Base-by-base conservation (phyloP, 2,888 invertebrate genomes). In the Oscheius sp. region DNA sequence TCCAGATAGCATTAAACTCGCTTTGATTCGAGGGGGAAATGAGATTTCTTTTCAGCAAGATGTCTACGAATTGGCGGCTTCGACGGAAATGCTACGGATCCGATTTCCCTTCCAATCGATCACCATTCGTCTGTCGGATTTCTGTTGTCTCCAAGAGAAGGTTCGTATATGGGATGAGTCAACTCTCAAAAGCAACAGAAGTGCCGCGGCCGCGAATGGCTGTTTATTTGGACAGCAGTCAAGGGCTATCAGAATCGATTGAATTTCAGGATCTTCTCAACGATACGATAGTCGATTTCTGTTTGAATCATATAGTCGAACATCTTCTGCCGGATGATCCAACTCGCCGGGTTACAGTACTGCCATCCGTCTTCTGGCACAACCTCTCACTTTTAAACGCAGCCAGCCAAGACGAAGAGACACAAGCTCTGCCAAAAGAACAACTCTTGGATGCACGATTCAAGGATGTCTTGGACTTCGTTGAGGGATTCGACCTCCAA, bases 211-310 rank as follows among this genome's bases (percentile, higher is more conserved):
- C n/a, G n/a, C n/a, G n/a, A n/a, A n/a, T n/a, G n/a, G n/a, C n/a
- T 57, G 57, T 57, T 57, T 57, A 57, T 57, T 57, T 57, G 34
- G 34, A 57, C 34, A 57, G 39, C 39, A 57, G 57, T 33, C 34
- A 27, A 20, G 57, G n/a, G 34, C 27, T n/a, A n/a, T n/a, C n/a
- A n/a, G n/a, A 17, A 37, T 17, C 20, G 52, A 52, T 25, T 27
- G 52, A 34, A 23, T 76, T 78, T 37, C 73, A 78, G 78, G 79
- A 79, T 58, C 71, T 79, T 29, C 71, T 84, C 48, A 82, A 82
- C 52, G 83, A 83, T 70, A 82, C 83, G 15, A 79, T 84, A 63
- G 79, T 84, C 46, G 84, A 84, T 68, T 84, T 84, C 69, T 84
- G 76, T 72, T 69, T 84, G 68, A 84, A 84, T 73, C 82, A 84